Conservation (phyloP, 1,140 invertebrate species). For the Tribolium madens region DNA sequence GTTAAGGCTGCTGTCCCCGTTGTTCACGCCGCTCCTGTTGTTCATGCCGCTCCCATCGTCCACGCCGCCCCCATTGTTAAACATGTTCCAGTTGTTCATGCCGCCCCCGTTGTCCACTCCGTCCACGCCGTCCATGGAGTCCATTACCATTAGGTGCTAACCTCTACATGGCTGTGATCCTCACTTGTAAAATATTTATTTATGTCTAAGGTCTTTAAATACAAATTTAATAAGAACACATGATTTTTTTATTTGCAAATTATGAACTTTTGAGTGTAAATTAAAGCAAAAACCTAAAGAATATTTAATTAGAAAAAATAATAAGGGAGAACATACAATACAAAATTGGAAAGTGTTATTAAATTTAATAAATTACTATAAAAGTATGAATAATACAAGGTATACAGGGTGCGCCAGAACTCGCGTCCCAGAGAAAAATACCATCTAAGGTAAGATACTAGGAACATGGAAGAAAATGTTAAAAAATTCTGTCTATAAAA, state of each 20-base stretch:
- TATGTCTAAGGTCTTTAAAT: slow-evolving; percentile 14
- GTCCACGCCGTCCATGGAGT: slow-evolving; percentile 60
- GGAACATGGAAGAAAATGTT: too few relatives aligned
- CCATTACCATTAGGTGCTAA: slow-evolving; percentile 9
- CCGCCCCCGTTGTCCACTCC: slow-evolving; percentile 67
- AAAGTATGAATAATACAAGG: too few relatives aligned
- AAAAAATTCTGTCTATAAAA: too few relatives aligned
- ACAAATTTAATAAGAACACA: background rate
- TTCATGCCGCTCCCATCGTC: slow-evolving; percentile 56
- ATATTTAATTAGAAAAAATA: too few relatives aligned
- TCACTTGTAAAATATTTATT: slow-evolving; percentile 1
- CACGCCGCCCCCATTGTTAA: slow-evolving; percentile 67
- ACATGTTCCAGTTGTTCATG: slow-evolving; percentile 58
- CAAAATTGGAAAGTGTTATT: too few relatives aligned
- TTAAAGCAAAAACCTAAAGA: too few relatives aligned
- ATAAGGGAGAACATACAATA: too few relatives aligned
- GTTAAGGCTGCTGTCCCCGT: slow-evolving; percentile 63
- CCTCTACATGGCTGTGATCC: background rate
- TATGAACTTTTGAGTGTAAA: too few relatives aligned
- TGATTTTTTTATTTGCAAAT: background rate
- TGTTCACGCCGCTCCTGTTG: slow-evolving; percentile 64
- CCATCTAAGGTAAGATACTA: too few relatives aligned
- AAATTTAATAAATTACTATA: too few relatives aligned
- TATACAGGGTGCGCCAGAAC: too few relatives aligned
- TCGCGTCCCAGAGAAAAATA: too few relatives aligned